Base-by-base conservation (phyloP, 2,888 invertebrate genomes). In the Clepsis dumicolana region DNA sequence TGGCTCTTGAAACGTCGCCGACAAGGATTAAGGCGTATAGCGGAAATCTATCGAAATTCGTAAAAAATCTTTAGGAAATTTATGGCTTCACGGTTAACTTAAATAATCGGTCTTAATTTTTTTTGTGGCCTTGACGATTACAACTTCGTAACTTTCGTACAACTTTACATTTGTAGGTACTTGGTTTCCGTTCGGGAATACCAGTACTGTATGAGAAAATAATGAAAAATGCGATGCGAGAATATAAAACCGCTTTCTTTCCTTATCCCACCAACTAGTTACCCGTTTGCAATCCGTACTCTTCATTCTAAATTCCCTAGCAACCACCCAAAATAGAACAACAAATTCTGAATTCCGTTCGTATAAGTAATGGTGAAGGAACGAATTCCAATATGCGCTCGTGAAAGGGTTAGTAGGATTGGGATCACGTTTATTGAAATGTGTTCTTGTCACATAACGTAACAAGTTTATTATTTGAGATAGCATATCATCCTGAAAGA, bases 271-370 rank as follows among this genome's bases (percentile, higher is more conserved):
- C 10, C 48, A 21, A 21, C 12, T 21, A 8, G 18, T 18, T 18
- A 44, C 18, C 44, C 7, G 18, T 21, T 48, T 21, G 48, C 48
- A 48, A 48, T 48, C 21, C 12, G 21, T 48, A 21, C 44, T 29
- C 29, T 44, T n/a, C 16, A 44, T 18, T 8, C 8, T 2, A 4
- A 48, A 48, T 44, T 44, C 44, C 16, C 48, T 48, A 48, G 48
- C 12, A 48, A 48, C 48, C 35, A 10, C 18, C 44, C 10, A 44
- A 27, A 54, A 53, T 54, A 53, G 53, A 32, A 29, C 32, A 50
- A 61, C 63, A 50, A 67, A 71, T 71, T 59, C 52, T 41, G 64
- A 60, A 69, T 64, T 69, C 44, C 41, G 53, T 18, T 60, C 59
- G 52, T 52, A 63, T 60, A 41, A 38, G 48, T 56, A 63, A 63